A percentile compares a stretch with the other conserved stretches of the same genome.
Evolutionary conservation across 2,888 invertebrate genomes (phyloP).

Genomic region (Drosophila bunnanda): DNA sequence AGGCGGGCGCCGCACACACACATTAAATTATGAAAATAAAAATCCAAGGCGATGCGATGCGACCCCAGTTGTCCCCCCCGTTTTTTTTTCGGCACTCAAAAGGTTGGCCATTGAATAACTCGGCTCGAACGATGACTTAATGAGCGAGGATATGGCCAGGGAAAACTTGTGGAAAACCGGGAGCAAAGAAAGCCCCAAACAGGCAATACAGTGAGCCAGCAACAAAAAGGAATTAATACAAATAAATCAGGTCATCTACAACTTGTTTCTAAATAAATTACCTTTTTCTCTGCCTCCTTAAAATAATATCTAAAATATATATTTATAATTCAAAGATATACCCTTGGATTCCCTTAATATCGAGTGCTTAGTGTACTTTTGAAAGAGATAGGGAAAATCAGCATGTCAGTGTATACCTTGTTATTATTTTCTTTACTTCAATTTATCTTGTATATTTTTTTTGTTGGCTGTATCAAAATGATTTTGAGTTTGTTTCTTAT

Average conservation of each 20-base stretch:
- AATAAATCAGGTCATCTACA: not conserved
- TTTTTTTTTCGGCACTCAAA: slow-evolving; percentile 65
- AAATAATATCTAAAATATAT: not conserved
- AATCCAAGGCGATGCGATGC: slow-evolving; percentile 56
- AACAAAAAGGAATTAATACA: not conserved
- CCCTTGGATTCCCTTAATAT: not conserved
- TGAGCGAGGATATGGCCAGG: slow-evolving; percentile 53
- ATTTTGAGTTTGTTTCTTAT: slow-evolving; percentile 52
- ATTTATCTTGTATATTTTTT: not conserved
- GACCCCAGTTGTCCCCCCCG: not conserved
- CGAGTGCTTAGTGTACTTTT: not conserved
- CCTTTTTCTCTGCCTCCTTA: fast-evolving
- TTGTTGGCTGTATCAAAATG: slow-evolving; percentile 9
- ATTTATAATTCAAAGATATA: not conserved
- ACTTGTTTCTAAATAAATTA: not conserved
- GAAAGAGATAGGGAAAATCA: not conserved
- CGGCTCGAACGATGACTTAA: slow-evolving; percentile 75
- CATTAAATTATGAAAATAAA: slow-evolving; percentile 78
- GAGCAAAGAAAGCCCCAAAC: not conserved
- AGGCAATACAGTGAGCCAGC: not conserved
- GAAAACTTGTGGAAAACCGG: not conserved
- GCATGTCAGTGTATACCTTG: slow-evolving; percentile 8
- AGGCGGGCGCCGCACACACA: slow-evolving; percentile 55
- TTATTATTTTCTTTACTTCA: slow-evolving; percentile 12
- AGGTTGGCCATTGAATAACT: slow-evolving; percentile 77